A percentile compares a stretch with the other conserved stretches of the same genome.
Conservation (phyloP, 1,140 invertebrate species). For the Drosophila ficusphila region DNA sequence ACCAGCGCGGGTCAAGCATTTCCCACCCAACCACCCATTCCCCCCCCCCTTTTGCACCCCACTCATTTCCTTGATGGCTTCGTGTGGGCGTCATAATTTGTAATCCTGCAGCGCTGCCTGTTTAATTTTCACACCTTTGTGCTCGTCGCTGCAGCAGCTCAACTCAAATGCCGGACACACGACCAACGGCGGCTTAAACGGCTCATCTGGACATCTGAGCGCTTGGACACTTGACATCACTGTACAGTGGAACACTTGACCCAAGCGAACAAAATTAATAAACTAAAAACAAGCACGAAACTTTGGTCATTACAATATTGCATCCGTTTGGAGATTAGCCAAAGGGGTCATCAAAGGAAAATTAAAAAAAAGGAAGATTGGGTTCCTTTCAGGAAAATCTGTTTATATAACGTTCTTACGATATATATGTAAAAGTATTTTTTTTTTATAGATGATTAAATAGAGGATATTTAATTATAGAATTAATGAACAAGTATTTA, state of each 20-base stretch:
- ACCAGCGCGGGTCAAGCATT: conserved; percentile 47
- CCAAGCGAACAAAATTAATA: conserved; percentile 2
- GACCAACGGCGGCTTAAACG: conserved; percentile 57
- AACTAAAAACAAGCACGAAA: background rate
- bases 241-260: conserved; percentile 15
- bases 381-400: background rate
- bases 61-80: conserved; percentile 68
- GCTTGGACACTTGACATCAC: conserved; percentile 1
- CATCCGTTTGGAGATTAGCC: conserved; percentile 22
- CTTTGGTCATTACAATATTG: conserved; percentile 49
- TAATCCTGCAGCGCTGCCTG: conserved; percentile 75
- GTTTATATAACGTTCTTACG: too few species aligned
- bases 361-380: background rate
- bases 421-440: too few species aligned
- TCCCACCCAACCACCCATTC: background rate
- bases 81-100: conserved; percentile 77
- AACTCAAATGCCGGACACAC: conserved; percentile 56
- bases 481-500: too few species aligned
- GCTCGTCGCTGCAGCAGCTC: conserved; percentile 15
- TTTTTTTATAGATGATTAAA: too few species aligned
- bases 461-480: too few species aligned
- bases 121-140: conserved; percentile 82
- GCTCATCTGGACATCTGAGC: conserved; percentile 22
- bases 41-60: conserved; percentile 16
- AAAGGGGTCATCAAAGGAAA: conserved; percentile 1